Evolutionary conservation across 2,797 vertebrate genomes (phyloP).

Genomic region (Coregonus sp.): DNA sequence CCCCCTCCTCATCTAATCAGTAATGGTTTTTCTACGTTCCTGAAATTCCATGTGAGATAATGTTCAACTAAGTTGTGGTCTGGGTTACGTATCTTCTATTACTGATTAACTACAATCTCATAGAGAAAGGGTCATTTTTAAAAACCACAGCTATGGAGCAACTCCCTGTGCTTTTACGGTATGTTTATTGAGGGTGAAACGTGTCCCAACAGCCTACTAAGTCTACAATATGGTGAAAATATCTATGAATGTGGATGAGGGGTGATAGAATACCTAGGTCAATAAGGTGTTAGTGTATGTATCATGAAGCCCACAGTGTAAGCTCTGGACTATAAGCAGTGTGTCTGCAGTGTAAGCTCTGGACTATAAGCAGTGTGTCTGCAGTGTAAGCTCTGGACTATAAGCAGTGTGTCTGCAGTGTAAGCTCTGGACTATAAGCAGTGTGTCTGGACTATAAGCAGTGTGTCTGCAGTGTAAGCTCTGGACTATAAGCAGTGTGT

Average conservation of each 20-base stretch:
- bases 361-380: too few species aligned
- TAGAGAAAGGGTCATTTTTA: background rate
- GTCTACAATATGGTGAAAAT: background rate
- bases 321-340: too few species aligned
- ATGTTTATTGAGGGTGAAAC: background rate
- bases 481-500: too few species aligned
- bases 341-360: too few species aligned
- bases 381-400: too few species aligned
- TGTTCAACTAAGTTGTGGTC: background rate
- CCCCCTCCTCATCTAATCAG: background rate
- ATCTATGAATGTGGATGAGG: background rate
- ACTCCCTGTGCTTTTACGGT: background rate
- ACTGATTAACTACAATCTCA: slow-evolving; percentile 1
- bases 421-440: too few species aligned
- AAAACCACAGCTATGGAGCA: background rate
- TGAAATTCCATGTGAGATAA: slow-evolving; percentile 7
- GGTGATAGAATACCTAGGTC: background rate
- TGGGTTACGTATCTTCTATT: background rate
- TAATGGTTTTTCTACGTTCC: slow-evolving; percentile 3
- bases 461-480: too few species aligned
- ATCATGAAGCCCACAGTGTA: too few species aligned
- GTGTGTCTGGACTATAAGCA: too few species aligned
- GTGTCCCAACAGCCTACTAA: background rate
- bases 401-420: too few species aligned
- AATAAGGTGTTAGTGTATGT: too few species aligned